A percentile compares a stretch with the other conserved stretches of the same genome.
Evolutionary conservation across 53 echinoderm and acorn worm species (phyloP).

Genomic region (Zoroaster sp.): DNA sequence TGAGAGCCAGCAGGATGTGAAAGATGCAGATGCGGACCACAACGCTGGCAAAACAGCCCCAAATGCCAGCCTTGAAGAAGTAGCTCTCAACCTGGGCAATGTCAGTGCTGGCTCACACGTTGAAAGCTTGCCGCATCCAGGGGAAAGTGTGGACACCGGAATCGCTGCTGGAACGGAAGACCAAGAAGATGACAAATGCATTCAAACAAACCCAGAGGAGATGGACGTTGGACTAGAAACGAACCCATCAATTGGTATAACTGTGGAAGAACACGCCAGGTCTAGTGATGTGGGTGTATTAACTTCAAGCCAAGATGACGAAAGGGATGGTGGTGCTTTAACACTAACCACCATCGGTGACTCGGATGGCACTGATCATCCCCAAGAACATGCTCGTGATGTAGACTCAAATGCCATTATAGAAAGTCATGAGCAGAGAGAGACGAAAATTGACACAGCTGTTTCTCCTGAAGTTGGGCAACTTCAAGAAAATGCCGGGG

Average conservation of each 20-base stretch:
- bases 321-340: too few species aligned
- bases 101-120: neutral
- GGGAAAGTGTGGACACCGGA: neutral
- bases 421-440: neutral
- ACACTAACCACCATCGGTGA: too few species aligned
- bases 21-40: neutral
- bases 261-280: neutral
- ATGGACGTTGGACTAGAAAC: neutral
- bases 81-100: neutral
- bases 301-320: neutral
- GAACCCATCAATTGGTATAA: neutral
- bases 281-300: neutral
- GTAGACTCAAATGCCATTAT: neutral
- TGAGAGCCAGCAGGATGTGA: neutral
- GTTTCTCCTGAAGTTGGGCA: neutral
- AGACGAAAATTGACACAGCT: neutral
- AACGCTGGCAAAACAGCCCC: neutral
- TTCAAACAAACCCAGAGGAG: conserved; percentile 39
- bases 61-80: neutral
- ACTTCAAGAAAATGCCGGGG: neutral
- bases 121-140: neutral
- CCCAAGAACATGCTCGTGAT: neutral
- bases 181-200: conserved; percentile 20
- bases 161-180: neutral
- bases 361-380: neutral